A percentile compares a stretch with the other conserved stretches of the same genome.
Conservation (phyloP, 1,140 invertebrate genomes). For the Saxidomus purpurata region DNA sequence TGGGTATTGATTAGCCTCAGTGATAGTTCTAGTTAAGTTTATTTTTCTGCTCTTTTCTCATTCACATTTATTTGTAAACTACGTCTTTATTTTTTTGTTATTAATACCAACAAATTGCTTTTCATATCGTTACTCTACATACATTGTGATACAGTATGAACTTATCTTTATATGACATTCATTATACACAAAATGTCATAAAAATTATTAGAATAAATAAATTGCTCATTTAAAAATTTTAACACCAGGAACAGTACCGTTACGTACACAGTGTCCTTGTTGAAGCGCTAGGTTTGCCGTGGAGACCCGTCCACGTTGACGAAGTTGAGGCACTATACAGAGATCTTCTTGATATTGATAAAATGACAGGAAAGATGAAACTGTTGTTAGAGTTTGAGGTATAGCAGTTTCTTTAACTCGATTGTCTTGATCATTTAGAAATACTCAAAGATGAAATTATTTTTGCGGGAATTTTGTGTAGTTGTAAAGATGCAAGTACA, state of each 20-base stretch:
- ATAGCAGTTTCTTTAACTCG: not conserved
- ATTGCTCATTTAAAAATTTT: too few species aligned
- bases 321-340: conserved; percentile 17
- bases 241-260: conserved; percentile 55
- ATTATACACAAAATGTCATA: too few species aligned
- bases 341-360: not conserved
- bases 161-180: too few species aligned
- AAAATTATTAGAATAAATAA: too few species aligned
- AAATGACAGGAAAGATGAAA: conserved; percentile 5
- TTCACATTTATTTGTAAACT: too few species aligned
- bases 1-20: too few species aligned
- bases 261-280: conserved; percentile 48
- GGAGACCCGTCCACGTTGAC: not conserved
- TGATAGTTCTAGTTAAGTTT: too few species aligned
- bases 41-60: too few species aligned
- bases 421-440: not conserved
- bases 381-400: conserved; percentile 44
- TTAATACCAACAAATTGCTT: too few species aligned
- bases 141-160: too few species aligned
- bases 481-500: not conserved
- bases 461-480: not conserved
- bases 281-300: conserved; percentile 19
- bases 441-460: not conserved
- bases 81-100: too few species aligned
- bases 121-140: too few species aligned